Evolutionary conservation across 2,888 invertebrate species (phyloP).

Genomic region (Epicampocera succincta): DNA sequence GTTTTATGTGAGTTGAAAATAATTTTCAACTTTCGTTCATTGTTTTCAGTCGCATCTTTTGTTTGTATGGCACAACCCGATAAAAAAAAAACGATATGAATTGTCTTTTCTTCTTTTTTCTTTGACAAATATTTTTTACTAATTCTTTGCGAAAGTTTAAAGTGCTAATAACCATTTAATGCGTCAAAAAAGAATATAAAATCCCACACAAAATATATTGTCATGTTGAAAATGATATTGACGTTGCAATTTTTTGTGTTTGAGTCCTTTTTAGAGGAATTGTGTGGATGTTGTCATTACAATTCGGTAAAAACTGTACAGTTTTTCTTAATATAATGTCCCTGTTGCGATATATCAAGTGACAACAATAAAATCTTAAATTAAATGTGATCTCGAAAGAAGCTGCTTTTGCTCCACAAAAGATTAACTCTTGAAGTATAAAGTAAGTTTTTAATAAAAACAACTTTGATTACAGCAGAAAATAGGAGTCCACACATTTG

Average conservation of each 20-base stretch:
- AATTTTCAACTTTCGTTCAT: conserved; percentile 8
- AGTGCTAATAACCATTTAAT: conserved; percentile 8
- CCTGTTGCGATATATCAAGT: too few species aligned
- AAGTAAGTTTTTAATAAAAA: too few species aligned
- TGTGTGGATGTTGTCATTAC: too few species aligned
- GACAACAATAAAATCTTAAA: too few species aligned
- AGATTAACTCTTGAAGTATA: too few species aligned
- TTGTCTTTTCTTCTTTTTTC: not conserved
- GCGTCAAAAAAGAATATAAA: conserved; percentile 2
- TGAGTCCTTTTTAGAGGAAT: not conserved
- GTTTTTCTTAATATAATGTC: too few species aligned
- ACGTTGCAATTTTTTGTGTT: not conserved
- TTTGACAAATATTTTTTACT: not conserved
- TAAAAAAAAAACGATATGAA: not conserved
- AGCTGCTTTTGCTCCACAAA: too few species aligned
- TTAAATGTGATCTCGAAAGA: too few species aligned
- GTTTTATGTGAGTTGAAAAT: not conserved
- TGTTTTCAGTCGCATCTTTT: not conserved
- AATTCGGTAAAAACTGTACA: too few species aligned
- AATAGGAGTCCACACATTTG: too few species aligned
- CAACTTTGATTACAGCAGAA: too few species aligned
- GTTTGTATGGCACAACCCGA: not conserved
- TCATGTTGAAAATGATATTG: conserved; percentile 1
- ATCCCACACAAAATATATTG: not conserved
- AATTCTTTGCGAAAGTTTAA: conserved; percentile 12